Base-by-base conservation (phyloP, 2,888 invertebrate genomes). In the Cinara cedri region DNA sequence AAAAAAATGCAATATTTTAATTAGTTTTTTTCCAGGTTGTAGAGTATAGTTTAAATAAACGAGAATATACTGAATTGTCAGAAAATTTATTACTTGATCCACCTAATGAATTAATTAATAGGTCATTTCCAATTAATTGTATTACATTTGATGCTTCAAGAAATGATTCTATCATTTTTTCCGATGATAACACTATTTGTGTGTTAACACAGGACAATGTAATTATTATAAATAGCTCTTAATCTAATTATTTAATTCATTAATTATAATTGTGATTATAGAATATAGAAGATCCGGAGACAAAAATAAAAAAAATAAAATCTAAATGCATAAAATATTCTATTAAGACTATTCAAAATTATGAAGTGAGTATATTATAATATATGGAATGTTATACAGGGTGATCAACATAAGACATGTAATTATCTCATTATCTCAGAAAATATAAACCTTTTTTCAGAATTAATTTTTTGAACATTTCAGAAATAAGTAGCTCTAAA, bases 111-210 rank as follows among this genome's bases (percentile, higher is more conserved):
- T 92, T 91, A 91, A 84, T 87, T 26, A 85, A 87, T 21, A 88
- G 91, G 70, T 85, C 87, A 13, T 88, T 88, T 80, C 89, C 90
- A 21, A 89, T 92, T 10, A 87, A 87, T 16, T 89, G 89, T 80
- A 88, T 94, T 34, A 85, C 87, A 1, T 89, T 90, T 84, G 92
- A 93, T 86, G 87, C 90, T 0, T 85, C 87, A 0, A 88, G 89
- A 83, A 87, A 89, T 0, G 87, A 91, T 83, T 88, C 93, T 6
- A 87, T 95, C 49, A 86, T 95, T 16, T 86, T 93, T 74, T 90
- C 92, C 81, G 93, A 94, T 84, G 92, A 94, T 83, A 88, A 89
- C 70, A 89, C 89, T 71, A 89, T 94, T 63, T 90, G 90, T 85
- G 86, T 90, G 44, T 85, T 90, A 46, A 87, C 91, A 84, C 89